Conservation (phyloP, 2,797 vertebrate genomes). For the Bryconaethiops microstoma region DNA sequence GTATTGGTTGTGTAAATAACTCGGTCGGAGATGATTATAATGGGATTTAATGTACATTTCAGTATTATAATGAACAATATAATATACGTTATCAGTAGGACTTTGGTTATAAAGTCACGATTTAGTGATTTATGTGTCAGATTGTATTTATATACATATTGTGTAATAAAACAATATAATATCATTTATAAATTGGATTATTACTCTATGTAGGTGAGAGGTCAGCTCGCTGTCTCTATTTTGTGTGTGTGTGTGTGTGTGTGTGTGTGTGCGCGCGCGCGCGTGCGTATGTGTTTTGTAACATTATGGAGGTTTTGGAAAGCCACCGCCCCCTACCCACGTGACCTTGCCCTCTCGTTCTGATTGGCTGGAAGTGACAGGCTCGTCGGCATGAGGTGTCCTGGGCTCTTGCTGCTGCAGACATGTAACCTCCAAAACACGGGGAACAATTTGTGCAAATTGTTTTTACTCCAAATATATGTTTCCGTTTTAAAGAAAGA, state of each 20-base stretch:
- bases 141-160: neutral
- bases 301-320: neutral
- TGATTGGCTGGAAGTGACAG: slow-evolving; percentile 66
- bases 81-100: no score
- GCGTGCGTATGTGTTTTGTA: no score
- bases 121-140: no score
- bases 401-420: neutral
- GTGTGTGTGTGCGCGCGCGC: no score
- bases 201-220: neutral
- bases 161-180: neutral
- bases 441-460: neutral
- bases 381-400: slow-evolving; percentile 8
- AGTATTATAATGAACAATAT: no score
- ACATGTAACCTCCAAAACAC: neutral
- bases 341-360: slow-evolving; percentile 35
- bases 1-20: neutral
- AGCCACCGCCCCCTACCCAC: slow-evolving; percentile 16
- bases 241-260: neutral
- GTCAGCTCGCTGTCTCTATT: neutral
- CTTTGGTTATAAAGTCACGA: no score
- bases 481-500: slow-evolving; percentile 17
- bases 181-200: no score
- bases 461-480: neutral
- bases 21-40: no score
- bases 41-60: no score